Evolutionary conservation across 1,140 invertebrate genomes (phyloP).

Genomic region (Meloidogyne exigua): DNA sequence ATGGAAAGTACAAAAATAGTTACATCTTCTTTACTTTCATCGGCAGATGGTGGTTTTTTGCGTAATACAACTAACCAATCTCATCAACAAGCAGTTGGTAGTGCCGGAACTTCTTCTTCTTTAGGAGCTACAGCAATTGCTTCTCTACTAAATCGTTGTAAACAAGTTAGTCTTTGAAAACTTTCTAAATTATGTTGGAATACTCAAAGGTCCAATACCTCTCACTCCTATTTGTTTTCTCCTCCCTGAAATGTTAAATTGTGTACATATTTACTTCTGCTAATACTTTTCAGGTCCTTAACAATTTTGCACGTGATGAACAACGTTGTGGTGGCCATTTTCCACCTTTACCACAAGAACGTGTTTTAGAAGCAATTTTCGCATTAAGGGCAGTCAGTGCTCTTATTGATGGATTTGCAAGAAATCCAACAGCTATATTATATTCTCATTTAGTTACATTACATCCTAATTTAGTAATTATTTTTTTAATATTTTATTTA

Average conservation of each 20-base stretch:
- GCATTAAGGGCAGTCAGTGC: constrained; percentile 51
- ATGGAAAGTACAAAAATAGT: constrained; percentile 25
- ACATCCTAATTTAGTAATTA: constrained; percentile 46
- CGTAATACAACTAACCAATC: constrained; percentile 18
- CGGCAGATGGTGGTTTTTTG: constrained; percentile 3
- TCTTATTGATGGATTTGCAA: constrained; percentile 53
- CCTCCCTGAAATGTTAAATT: too few species aligned
- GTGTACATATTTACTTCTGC: too few species aligned
- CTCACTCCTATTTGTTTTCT: too few species aligned
- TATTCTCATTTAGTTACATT: constrained; percentile 54
- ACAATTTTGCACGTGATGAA: constrained; percentile 54
- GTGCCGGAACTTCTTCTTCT: constrained; percentile 20
- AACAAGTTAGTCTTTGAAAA: constrained; percentile 39
- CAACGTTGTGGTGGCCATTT: constrained; percentile 47
- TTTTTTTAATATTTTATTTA: background rate
- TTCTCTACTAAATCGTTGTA: constrained; percentile 49
- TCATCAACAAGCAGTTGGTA: constrained; percentile 11
- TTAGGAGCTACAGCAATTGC: constrained; percentile 52
- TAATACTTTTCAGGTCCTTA: constrained; percentile 45
- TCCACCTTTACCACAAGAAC: constrained; percentile 50
- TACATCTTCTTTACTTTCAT: constrained; percentile 15
- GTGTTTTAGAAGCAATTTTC: constrained; percentile 56
- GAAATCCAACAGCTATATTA: constrained; percentile 38
- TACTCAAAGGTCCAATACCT: too few species aligned
- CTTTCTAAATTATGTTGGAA: background rate